Percentiles rank a stretch among this genome's conserved stretches.
Evolutionary conservation across 2,113 vertebrate species (phyloP).

Genomic region (Podilymbus podiceps): DNA sequence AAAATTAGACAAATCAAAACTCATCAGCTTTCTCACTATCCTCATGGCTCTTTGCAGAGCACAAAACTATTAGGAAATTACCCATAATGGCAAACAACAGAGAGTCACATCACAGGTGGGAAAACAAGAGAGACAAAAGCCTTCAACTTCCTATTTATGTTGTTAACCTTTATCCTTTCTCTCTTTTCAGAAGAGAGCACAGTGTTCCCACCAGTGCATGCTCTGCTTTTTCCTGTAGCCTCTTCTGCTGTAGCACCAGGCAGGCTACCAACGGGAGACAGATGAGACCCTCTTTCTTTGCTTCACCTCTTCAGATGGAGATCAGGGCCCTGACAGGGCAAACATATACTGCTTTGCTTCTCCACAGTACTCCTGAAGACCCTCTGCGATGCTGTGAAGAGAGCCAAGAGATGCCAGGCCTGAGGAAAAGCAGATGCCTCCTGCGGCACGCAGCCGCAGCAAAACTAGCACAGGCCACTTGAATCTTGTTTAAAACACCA

Average conservation of each 20-base stretch:
- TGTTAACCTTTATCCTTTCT: background rate
- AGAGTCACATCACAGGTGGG: background rate
- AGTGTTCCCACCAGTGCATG: background rate
- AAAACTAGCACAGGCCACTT: background rate
- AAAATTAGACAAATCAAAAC: background rate
- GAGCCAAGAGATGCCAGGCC: background rate
- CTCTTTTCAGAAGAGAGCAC: background rate
- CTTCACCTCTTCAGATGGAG: background rate
- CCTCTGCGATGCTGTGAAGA: background rate
- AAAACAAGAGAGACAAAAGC: background rate
- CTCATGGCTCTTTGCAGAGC: rapidly evolving
- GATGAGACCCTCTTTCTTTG: background rate
- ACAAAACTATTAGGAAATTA: background rate
- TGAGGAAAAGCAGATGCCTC: background rate
- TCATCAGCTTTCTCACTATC: background rate
- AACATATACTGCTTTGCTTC: background rate
- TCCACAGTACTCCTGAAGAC: background rate
- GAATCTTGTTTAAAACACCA: background rate
- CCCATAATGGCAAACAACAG: background rate
- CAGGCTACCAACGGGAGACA: background rate
- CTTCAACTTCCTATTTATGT: background rate
- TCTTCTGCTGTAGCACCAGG: background rate
- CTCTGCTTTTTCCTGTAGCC: background rate
- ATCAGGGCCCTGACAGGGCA: background rate
- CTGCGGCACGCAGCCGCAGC: background rate